Conservation (phyloP, 2,113 vertebrate genomes). For the Camelus bactrianus region DNA sequence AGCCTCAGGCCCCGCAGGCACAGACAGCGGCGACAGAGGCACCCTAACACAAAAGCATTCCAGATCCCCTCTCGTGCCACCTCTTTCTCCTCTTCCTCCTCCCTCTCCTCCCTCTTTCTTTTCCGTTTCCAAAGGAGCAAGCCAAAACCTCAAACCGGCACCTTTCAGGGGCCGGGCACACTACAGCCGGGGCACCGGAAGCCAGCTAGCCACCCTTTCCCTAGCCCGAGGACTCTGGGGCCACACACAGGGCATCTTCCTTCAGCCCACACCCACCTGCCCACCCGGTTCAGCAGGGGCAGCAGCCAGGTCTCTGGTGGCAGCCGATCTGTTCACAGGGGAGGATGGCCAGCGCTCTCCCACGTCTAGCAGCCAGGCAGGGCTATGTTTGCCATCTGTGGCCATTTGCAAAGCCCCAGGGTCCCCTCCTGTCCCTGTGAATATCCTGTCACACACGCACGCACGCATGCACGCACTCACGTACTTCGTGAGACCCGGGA, state of each 20-base stretch:
- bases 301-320: conserved; percentile 38
- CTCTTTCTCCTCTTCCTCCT: conserved; percentile 56
- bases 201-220: conserved; percentile 70
- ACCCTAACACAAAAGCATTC: conserved; percentile 82
- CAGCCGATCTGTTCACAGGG: conserved; percentile 20
- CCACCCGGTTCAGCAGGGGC: not conserved
- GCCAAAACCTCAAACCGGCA: conserved; percentile 83
- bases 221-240: conserved; percentile 71
- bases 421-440: conserved; percentile 55
- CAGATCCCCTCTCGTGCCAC: conserved; percentile 65
- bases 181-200: conserved; percentile 76
- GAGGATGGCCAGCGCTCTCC: not conserved
- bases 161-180: conserved; percentile 77
- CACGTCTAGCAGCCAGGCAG: conserved; percentile 40
- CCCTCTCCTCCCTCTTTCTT: conserved; percentile 57
- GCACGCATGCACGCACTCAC: not conserved
- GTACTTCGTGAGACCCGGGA: conserved; percentile 76
- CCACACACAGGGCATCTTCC: conserved; percentile 64
- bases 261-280: conserved; percentile 3
- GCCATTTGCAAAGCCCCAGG: conserved; percentile 83
- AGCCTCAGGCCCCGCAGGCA: conserved; percentile 80
- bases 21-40: conserved; percentile 80
- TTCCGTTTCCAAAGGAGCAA: conserved; percentile 84
- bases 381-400: conserved; percentile 62
- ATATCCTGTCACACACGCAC: conserved; percentile 1